A percentile compares a stretch with the other conserved stretches of the same genome.
Conservation (phyloP, 1,140 invertebrate genomes). For the Pomacea maculata region DNA sequence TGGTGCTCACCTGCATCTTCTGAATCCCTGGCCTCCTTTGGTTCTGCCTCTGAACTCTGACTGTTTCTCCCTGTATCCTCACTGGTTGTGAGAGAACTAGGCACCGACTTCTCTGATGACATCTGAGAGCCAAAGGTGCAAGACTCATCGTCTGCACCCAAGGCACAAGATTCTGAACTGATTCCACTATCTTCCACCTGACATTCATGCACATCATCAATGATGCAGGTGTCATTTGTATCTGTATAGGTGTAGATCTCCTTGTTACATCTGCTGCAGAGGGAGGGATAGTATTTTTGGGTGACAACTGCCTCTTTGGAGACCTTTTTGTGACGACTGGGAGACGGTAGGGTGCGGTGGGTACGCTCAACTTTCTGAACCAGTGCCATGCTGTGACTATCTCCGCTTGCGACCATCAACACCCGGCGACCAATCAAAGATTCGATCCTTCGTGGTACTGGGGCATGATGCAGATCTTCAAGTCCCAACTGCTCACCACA, state of each 20-base stretch:
- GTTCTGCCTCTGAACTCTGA: no score
- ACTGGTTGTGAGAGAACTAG: background rate
- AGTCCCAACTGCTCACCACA: conserved; percentile 77
- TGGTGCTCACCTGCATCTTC: no score
- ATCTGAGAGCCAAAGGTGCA: background rate
- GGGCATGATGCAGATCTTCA: conserved; percentile 51
- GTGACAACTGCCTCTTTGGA: conserved; percentile 13
- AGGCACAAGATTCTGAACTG: conserved; percentile 14
- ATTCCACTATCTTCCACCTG: conserved; percentile 16
- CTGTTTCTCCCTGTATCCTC: background rate
- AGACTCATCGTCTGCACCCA: conserved; percentile 3
- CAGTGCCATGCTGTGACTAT: conserved; percentile 75
- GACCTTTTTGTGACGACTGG: background rate
- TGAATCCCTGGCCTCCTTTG: no score
- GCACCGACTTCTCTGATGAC: background rate
- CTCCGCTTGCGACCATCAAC: conserved; percentile 72
- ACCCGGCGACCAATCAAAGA: conserved; percentile 76
- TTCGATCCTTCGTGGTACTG: conserved; percentile 72
- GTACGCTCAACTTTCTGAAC: conserved; percentile 71
- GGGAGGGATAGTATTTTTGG: conserved; percentile 39
- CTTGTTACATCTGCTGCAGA: conserved; percentile 52
- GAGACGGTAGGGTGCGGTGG: conserved; percentile 34
- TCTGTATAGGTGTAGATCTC: conserved; percentile 71
- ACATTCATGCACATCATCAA: conserved; percentile 52
- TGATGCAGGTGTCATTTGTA: conserved; percentile 76